Base-by-base conservation (phyloP, 2,888 invertebrate genomes). In the Lepidocyrtoides sp. region DNA sequence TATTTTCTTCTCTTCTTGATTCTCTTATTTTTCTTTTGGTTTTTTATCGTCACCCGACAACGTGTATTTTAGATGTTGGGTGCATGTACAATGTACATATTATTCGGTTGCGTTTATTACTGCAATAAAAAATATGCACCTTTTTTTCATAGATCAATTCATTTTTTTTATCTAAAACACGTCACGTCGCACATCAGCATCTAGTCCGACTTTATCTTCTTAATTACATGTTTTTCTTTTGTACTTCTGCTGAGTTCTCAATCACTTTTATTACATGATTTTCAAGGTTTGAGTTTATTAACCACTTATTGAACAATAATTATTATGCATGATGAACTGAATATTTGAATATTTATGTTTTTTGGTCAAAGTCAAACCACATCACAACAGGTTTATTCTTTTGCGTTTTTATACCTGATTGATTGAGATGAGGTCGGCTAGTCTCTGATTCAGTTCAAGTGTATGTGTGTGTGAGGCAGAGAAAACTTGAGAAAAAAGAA, bases 311-410 rank as follows among this genome's bases (percentile, higher is more conserved):
- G 5, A 20, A 60, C 32, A 69, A 69, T 69, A 1, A 51, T 14
- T 51, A 54, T 3, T 54, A n/a, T 3, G 54, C 17, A 41, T 41
- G 3, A 41, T 17, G 20, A 69, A 69, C 60, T 60, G 20, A 32
- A 66, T 66, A 26, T 3, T 17, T 75, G 44, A n/a, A n/a, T n/a
- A 66, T 29, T 66, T n/a, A 23, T 29, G 20, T 48, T 77, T 20
- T 48, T 51, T 77, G 77, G 26, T 51, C 77, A 48, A 77, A 48
- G 77, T 48, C 75, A 44, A 75, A 75, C 60, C 60, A 60, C 60
- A 60, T 66, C 63, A 66, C 63, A 66, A 66, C 77, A 77, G 77
- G 77, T 77, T 77, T 77, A n/a, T 14, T 14, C 23, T 23, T 23
- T 29, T 1, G 7, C 44, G 23, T n/a, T 48, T n/a, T n/a, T 48